Evolutionary conservation across 2,797 vertebrate genomes (phyloP).

Genomic region (Coregonus ussuriensis): DNA sequence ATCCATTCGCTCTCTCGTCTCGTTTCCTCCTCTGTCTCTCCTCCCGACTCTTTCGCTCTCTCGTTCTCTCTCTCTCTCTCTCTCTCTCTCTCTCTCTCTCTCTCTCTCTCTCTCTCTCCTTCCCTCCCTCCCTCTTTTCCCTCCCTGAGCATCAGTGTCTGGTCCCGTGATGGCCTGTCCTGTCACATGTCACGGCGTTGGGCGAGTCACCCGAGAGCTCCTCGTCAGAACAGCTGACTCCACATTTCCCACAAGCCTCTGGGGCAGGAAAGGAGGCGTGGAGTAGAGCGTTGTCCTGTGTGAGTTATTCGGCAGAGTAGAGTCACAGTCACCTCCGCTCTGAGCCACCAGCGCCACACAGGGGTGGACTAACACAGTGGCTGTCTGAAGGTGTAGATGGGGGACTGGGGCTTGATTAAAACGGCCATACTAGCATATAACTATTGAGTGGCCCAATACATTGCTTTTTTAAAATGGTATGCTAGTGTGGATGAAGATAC

Average conservation of each 20-base stretch:
- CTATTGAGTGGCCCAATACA: no score
- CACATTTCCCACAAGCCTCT: no score
- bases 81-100: conserved; percentile 6
- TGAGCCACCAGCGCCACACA: background rate
- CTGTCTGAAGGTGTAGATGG: no score
- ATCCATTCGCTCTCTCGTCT: background rate
- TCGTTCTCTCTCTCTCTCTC: background rate
- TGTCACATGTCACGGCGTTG: background rate
- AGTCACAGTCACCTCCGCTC: background rate
- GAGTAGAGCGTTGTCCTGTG: background rate
- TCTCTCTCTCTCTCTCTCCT: background rate
- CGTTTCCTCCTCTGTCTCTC: background rate
- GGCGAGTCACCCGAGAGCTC: background rate
- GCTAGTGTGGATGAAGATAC: background rate
- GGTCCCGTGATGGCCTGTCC: background rate
- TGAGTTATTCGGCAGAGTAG: background rate
- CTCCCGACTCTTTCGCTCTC: background rate
- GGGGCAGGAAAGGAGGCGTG: background rate
- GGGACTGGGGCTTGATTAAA: no score
- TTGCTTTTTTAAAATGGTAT: no score
- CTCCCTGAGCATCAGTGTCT: background rate
- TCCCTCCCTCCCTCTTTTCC: background rate
- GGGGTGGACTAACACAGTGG: background rate
- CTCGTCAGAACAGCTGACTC: no score
- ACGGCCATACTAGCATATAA: no score